Evolutionary conservation across 1,140 invertebrate species (phyloP), one percentile per base, ranked within the genome.

Genomic region (Gonioctena quinquepunctata): DNA sequence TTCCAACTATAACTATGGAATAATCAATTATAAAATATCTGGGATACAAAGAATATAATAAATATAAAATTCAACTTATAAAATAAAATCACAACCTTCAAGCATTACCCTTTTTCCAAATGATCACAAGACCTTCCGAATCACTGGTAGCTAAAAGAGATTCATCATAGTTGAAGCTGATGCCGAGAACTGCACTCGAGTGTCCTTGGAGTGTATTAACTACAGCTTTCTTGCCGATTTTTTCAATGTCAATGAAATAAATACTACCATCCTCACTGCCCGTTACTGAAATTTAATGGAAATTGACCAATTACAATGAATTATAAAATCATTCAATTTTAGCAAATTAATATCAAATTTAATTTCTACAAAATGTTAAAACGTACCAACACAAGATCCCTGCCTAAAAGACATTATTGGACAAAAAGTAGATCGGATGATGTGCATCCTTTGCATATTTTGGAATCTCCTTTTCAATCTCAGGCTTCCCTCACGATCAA

Each of bases 81-180:
- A 42, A 6, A 42, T 42, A n/a, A 42, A 42, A 42, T 7, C 33
- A 42, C 33, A 42, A 42, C 33, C 1, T 4, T 54, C 52, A 42
- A 13, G 33, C 33, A 42, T 42, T 42, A n/a, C 66, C 89, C 65
- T 85, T 86, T 72, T 92, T 90, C 94, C 94, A 96, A 61, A 96
- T 88, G 77, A 96, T 96, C 67, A 96, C 91, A 74, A 94, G 89
- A 6, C 94, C 94, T 76, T 93, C 88, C 63, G 90, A 85, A 86
- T 96, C 95, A 80, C 91, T 93, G 25, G 93, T 94, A 49, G 94
- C 94, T 26, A 96, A 84, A 69, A 96, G 85, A 80, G 92, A 93
- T 85, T 96, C 94, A 84, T 96, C 93, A 84, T 93, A 94, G 85
- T 95, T 96, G 81, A 96, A 96, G 76, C 90, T 91, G 11, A 96